Conservation (phyloP, 1,140 invertebrate genomes). For the Ectropis grisescens region DNA sequence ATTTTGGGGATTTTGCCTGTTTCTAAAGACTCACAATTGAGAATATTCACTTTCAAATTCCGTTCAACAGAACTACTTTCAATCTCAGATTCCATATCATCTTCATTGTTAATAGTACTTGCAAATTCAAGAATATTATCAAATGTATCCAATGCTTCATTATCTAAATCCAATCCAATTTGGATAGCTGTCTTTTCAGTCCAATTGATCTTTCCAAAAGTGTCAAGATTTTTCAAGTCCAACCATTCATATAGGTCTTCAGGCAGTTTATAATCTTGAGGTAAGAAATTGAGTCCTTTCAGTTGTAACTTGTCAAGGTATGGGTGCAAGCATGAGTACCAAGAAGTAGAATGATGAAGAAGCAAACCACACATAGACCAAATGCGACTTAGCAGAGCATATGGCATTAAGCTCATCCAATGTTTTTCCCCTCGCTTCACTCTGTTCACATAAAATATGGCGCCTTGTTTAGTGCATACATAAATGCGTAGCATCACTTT, state of each 20-base stretch:
- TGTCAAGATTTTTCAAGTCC: slow-evolving; percentile 59
- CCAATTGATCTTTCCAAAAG: slow-evolving; percentile 42
- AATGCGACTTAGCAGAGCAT: slow-evolving; percentile 69
- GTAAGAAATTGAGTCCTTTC: slow-evolving; percentile 67
- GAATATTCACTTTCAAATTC: no score
- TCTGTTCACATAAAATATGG: slow-evolving; percentile 67
- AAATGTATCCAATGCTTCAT: slow-evolving; percentile 14
- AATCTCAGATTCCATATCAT: no score
- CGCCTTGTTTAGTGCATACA: slow-evolving; percentile 54
- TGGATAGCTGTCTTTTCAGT: slow-evolving; percentile 22
- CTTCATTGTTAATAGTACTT: slow-evolving; percentile 30
- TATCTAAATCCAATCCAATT: no score
- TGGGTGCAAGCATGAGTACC: slow-evolving; percentile 65
- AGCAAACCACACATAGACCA: slow-evolving; percentile 70
- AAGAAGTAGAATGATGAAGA: slow-evolving; percentile 62
- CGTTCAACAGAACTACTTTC: no score
- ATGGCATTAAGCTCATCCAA: slow-evolving; percentile 69
- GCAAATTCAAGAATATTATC: slow-evolving; percentile 48
- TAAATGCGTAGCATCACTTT: slow-evolving; percentile 71
- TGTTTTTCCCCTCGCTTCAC: slow-evolving; percentile 71
- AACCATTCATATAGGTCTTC: slow-evolving; percentile 66
- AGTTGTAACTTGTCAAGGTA: slow-evolving; percentile 50
- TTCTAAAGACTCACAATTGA: no score
- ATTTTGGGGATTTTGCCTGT: no score
- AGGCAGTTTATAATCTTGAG: slow-evolving; percentile 58